Evolutionary conservation across 2,888 invertebrate species (phyloP), one percentile per base, ranked within the genome.

Genomic region (Drosophila histrio): DNA sequence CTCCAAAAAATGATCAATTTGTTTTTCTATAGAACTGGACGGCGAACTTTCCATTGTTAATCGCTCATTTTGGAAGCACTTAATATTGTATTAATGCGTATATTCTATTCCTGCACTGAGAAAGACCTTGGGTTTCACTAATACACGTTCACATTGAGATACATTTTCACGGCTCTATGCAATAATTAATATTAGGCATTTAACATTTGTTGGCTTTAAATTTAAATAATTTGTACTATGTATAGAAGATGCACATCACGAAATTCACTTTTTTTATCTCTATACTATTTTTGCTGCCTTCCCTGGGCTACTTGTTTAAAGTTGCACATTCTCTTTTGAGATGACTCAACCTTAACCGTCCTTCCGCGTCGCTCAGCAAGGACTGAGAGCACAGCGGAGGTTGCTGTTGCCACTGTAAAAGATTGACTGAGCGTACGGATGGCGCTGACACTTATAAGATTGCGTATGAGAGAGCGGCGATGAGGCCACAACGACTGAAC

Each of bases 1-100:
- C 93, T 96, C 96, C 91, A 96, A 92, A 93, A 96, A 96, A 93
- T 95, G 95, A 94, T 96, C 96, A 93, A 96, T 96, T 93, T 96
- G 96, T 88, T 95, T 95, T 93, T 96, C 96, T 91, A 96, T 95
- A 82, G 94, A 95, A 77, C 94, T 94, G 54, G 90, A 89, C 84
- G 95, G 94, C 76, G 95, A 94, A 84, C 77, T 90, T 77, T 91
- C 91, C 91, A 91, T 91, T 50, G 60, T 77, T 34, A 72, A 34
- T 44, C 21, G 24, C 21, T 57, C 72, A 76, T 72, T 30, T 46
- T 17, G 52, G n/a, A 52, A 50, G 9, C 49, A 64, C 65, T 41
- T 15, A n/a, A 22, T 11, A 22, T 22, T 26, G 19, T 39, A 1
- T 5, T 9, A 19, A 15, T 39, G 15, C 19, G 32, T 24, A 3